phyloP scores from a whole-genome alignment of 2,113 vertebrate species.

The Leptosomus discolor region DNA sequence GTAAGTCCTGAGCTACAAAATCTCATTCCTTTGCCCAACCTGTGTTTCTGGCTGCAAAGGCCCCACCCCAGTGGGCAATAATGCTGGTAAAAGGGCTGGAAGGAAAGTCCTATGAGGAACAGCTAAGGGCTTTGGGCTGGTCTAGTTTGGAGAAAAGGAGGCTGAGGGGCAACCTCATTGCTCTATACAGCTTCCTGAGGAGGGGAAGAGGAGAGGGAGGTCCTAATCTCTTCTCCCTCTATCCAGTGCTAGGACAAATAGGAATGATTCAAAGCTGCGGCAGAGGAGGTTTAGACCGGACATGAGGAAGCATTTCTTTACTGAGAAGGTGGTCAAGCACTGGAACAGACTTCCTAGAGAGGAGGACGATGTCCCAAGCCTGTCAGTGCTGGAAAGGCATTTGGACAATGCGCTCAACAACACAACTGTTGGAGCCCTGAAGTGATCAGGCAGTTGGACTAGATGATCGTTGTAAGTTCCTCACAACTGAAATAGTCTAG shows the following conservation, averaged over 20 bases:
- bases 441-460: not conserved
- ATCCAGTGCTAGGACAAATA: rapidly evolving
- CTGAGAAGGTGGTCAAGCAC: not conserved
- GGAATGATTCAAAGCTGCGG: not conserved
- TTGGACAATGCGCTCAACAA: not conserved
- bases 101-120: not conserved
- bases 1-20: not conserved
- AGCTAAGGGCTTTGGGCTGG: not conserved
- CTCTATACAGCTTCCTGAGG: not conserved
- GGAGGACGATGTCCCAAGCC: not conserved
- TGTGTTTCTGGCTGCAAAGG: not conserved
- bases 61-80: not conserved
- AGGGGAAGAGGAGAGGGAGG: not conserved
- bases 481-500: not conserved
- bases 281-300: not conserved
- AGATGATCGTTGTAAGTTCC: no score
- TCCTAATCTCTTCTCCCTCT: not conserved
- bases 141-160: not conserved
- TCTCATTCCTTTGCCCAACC: not conserved
- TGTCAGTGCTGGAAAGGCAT: not conserved
- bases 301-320: not conserved
- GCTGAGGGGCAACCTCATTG: not conserved
- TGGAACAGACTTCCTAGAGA: not conserved
- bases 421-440: not conserved
- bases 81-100: not conserved